Base-by-base conservation (phyloP, 92 coral and sea anemone species). In the Heteractis magnifica region DNA sequence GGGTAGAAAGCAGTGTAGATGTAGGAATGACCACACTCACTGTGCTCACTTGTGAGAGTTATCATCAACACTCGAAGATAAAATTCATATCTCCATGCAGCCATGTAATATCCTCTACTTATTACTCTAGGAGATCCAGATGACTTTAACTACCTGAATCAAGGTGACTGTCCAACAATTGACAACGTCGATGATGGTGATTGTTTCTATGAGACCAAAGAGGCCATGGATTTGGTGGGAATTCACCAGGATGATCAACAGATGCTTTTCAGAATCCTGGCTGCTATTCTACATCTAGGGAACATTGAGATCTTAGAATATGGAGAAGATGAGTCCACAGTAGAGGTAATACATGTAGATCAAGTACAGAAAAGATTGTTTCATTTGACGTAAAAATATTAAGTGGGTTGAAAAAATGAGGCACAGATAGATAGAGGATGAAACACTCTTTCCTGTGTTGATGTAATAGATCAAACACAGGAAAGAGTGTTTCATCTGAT, bases 181-280 rank as follows among this genome's bases (percentile, higher is more conserved):
- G 89, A 92, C 59, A 95, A 85, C 0, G 90, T 97, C 49, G 97
- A 97, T 86, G 99, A 97, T 85, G 96, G 86, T 7, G 99, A 94
- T 49, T 85, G 91, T 10, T 91, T 97, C 77, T 95, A 92, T 71
- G 98, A 97, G 88, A 92, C 94, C 71, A 84, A 94, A 65, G 99
- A 94, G 58, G 99, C 98, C 13, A 89, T 97, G 97, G 94, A 90
- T 72, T 78, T 97, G 60, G 89, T 97, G 15, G 99, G 99, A 50
- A 94, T 97, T 64, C 90, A 86, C 75, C 90, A 94, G 44, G 99
- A 92, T 84, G 95, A 97, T 48, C 99, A 97, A 85, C 91, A 89
- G 12, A 92, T 92, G 95, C 80, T 97, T 19, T 97, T 97, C 80
- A 91, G 98, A 85, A 94, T 97, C n/a, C 80, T 97, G n/a, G 95